Conservation (phyloP, 2,888 invertebrate species). For the Nomada ruficornis region DNA sequence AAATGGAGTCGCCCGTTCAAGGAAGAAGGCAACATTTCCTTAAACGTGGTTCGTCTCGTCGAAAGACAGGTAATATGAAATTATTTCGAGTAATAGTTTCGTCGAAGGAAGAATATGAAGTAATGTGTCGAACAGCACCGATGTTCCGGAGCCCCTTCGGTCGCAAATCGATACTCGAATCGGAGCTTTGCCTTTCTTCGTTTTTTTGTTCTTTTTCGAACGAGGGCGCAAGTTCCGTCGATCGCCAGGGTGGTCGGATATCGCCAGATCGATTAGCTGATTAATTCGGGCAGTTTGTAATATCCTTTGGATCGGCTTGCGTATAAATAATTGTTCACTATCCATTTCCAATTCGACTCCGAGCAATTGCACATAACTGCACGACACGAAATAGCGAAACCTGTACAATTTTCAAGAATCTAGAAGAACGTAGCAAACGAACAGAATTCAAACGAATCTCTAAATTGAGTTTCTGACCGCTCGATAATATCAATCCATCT, state of each 20-base stretch:
- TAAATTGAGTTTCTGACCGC: too few species aligned
- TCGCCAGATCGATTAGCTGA: neutral
- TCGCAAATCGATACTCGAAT: constrained; percentile 13
- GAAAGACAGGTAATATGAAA: neutral
- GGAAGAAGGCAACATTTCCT: neutral
- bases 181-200: constrained; percentile 7
- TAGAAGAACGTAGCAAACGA: too few species aligned
- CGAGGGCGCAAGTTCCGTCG: constrained; percentile 23
- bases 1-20: neutral
- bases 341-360: too few species aligned
- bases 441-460: too few species aligned
- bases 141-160: constrained; percentile 17
- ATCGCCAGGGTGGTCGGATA: neutral
- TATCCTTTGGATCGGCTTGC: neutral
- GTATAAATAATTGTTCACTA: too few species aligned
- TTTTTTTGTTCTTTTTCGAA: neutral
- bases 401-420: too few species aligned
- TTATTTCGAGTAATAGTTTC: neutral
- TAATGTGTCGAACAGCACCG: constrained; percentile 38
- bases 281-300: neutral
- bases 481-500: too few species aligned
- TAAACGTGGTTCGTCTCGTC: neutral
- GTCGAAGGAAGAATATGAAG: constrained; percentile 3
- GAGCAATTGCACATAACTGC: too few species aligned
- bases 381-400: too few species aligned